A percentile compares a stretch with the other conserved stretches of the same genome.
Conservation (phyloP, 2,888 invertebrate genomes). For the Tenthredo amoena region DNA sequence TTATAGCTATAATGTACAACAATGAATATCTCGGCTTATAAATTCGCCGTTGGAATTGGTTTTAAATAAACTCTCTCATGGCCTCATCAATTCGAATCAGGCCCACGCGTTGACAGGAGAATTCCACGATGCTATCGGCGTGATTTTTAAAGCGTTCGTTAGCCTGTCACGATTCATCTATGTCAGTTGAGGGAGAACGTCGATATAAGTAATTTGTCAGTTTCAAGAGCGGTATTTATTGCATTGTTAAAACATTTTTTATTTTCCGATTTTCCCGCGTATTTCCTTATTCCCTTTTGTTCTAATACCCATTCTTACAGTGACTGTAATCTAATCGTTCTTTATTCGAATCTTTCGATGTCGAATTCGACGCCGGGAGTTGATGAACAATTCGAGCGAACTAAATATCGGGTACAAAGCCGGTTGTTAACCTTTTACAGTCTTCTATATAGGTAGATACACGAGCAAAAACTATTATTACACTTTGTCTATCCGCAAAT, state of each 20-base stretch:
- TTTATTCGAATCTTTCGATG: neutral
- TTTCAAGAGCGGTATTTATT: slow-evolving; percentile 10
- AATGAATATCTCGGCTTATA: slow-evolving; percentile 1
- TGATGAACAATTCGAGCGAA: neutral
- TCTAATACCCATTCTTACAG: no score
- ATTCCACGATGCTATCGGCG: slow-evolving; percentile 38
- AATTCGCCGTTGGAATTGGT: neutral
- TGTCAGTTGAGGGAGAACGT: slow-evolving; percentile 16
- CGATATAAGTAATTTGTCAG: slow-evolving; percentile 45
- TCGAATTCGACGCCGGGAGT: neutral
- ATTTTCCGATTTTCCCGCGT: no score
- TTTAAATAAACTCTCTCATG: neutral
- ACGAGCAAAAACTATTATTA: neutral
- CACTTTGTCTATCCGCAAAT: neutral
- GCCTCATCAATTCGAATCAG: slow-evolving; percentile 43
- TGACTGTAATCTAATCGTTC: neutral
- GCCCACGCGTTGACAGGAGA: slow-evolving; percentile 28
- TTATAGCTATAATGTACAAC: neutral
- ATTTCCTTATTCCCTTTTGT: neutral
- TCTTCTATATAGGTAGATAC: neutral
- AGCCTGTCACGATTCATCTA: slow-evolving; percentile 50
- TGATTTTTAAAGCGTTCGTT: slow-evolving; percentile 32
- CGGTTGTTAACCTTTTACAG: neutral
- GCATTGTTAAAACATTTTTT: neutral
- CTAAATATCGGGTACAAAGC: neutral